Evolutionary conservation across 2,888 invertebrate genomes (phyloP), one percentile per base, ranked within the genome.

Genomic region (Meandrusa payeni): DNA sequence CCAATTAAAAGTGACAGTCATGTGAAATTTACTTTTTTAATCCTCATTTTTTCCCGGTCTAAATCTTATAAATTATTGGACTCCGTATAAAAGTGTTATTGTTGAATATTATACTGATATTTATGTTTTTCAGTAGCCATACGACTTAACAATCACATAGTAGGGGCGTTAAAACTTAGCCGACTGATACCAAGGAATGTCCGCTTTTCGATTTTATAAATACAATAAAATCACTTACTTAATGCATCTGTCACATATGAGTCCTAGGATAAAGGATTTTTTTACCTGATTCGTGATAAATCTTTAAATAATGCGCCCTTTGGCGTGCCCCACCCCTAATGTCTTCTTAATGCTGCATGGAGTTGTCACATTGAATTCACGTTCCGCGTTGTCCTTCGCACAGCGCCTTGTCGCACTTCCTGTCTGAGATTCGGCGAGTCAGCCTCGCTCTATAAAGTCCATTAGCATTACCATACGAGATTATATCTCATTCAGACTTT

Each of bases 341-440:
- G 80, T 77, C 74, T 83, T 83, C 80, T 78, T 86, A 82, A 86
- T 83, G 82, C 79, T 70, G 76, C 72, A 78, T 76, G 72, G 73
- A 78, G 75, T 76, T 83, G 79, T 81, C 77, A 80, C 79, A 74
- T 75, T 76, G 77, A 76, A 76, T 76, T 78, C 73, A 68, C 61
- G 64, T 63, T 65, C 74, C 59, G 57, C 60, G 59, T 67, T 67
- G 65, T 64, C 63, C 63, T 61, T 68, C 71, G 60, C 59, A 54
- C 61, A 69, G 59, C 56, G 52, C 54, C 49, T 51, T 54, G 54
- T 32, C 50, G 33, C 47, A 48, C 40, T 67, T 63, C 50, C 51
- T 51, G 55, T 54, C 26, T 37, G 20, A 26, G n/a, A 31, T 37
- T 24, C 9, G 9, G 29, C n/a, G n/a, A 32, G 19, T 31, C 32